These are phyloP conservation scores for Puma concolor DNA, from an alignment of 2,113 vertebrate genomes.

Conservation along the genomic window DNA sequence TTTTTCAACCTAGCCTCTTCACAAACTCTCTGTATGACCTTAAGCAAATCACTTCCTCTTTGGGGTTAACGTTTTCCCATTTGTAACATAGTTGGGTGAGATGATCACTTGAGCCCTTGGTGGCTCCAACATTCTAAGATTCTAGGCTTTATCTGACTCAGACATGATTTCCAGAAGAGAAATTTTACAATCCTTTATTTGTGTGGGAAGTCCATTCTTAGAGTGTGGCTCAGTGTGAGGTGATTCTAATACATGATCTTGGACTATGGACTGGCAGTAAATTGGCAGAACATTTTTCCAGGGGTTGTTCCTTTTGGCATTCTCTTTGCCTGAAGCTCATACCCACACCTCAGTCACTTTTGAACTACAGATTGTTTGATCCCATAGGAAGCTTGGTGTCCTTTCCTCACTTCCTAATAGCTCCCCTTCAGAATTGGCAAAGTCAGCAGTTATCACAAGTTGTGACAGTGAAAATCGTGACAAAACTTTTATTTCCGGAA, in stretches of 20 bases:
- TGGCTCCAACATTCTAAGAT: background rate
- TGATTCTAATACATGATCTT: background rate
- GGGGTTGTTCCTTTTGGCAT: background rate
- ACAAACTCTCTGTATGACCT: background rate
- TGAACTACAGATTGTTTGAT: background rate
- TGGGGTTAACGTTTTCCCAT: background rate
- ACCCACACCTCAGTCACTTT: background rate
- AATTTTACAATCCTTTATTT: background rate
- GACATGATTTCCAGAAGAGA: background rate
- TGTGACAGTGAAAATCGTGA: background rate
- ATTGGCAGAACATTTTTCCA: background rate
- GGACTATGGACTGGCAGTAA: background rate
- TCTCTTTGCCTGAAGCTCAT: background rate
- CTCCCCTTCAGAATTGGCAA: background rate
- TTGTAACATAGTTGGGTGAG: background rate
- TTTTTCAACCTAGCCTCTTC: background rate
- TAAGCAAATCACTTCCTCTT: background rate
- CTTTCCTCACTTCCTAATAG: background rate
- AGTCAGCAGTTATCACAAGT: background rate
- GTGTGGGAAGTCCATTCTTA: background rate
- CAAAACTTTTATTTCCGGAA: background rate
- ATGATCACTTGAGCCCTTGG: background rate
- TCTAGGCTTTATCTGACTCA: background rate
- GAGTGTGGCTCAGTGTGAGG: background rate
- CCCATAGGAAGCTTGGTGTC: background rate